Percentiles rank a stretch among this genome's conserved stretches.
phyloP scores from a whole-genome alignment of 30 jellyfish, hydroid and myxozoan species.

The Cassiopea andromeda region DNA sequence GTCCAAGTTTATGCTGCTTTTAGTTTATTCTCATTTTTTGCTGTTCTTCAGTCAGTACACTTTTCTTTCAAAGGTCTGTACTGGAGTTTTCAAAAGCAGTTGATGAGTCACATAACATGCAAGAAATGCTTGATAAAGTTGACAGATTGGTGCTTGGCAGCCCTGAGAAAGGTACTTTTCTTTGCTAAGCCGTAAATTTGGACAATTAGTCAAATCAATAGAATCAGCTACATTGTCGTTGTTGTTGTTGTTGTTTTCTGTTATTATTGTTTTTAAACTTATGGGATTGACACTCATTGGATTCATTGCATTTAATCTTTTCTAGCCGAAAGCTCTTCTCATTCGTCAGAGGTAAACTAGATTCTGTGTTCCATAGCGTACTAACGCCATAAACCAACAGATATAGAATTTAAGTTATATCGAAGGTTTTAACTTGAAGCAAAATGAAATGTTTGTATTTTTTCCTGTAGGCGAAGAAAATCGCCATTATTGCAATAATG shows the following conservation, averaged over 20 bases:
- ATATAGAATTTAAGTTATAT: no score
- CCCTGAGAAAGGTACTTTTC: constrained; percentile 50
- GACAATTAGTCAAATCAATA: no score
- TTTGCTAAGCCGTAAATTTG: no score
- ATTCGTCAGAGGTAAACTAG: constrained; percentile 32
- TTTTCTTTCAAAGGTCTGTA: constrained; percentile 57
- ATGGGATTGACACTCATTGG: no score
- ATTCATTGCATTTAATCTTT: not conserved
- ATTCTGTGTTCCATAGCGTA: not conserved
- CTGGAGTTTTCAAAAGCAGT: constrained; percentile 77
- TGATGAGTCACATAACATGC: constrained; percentile 59
- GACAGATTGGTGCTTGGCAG: constrained; percentile 76
- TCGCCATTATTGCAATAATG: no score
- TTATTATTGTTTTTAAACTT: no score
- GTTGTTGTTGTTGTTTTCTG: no score
- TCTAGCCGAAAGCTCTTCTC: constrained; percentile 9
- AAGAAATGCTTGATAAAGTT: constrained; percentile 76
- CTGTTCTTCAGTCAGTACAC: not conserved
- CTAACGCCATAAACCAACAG: not conserved
- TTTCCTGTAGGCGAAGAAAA: no score
- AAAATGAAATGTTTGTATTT: no score
- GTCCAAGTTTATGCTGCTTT: not conserved
- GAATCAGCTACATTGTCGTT: no score
- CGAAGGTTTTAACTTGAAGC: no score
- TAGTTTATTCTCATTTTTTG: not conserved